Conservation (phyloP, 2,797 vertebrate genomes). For the Pristis pectinata region DNA sequence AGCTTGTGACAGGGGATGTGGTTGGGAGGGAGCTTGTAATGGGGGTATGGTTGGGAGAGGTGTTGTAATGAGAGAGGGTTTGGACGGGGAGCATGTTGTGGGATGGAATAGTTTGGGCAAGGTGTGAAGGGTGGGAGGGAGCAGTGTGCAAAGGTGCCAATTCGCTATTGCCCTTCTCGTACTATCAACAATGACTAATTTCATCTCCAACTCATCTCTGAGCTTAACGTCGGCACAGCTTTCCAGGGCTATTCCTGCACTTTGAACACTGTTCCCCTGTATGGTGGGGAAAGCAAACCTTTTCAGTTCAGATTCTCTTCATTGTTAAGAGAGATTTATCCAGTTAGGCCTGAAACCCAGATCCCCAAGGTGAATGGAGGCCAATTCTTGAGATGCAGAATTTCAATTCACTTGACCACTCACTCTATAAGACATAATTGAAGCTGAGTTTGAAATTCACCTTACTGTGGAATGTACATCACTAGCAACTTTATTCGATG, state of each 20-base stretch:
- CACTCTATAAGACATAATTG: background rate
- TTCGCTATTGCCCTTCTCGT: too few species aligned
- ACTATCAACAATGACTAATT: background rate
- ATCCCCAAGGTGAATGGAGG: background rate
- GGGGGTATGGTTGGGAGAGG: too few species aligned
- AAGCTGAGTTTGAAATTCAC: constrained; percentile 15
- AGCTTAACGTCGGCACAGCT: background rate
- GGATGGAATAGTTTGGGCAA: too few species aligned
- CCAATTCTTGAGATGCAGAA: background rate
- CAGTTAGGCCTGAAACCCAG: background rate
- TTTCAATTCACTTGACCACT: background rate
- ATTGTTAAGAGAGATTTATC: background rate
- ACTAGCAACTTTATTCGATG: constrained; percentile 1
- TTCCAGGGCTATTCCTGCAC: background rate
- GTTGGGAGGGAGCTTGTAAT: too few species aligned
- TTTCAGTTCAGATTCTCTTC: background rate
- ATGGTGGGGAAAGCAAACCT: background rate
- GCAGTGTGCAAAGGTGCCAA: too few species aligned
- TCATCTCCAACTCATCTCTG: background rate
- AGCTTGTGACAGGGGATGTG: background rate
- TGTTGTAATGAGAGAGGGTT: too few species aligned
- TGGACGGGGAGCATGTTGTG: too few species aligned
- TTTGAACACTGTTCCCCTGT: background rate
- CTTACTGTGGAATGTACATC: background rate
- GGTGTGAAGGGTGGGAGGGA: too few species aligned